phyloP scores from a whole-genome alignment of 2,797 vertebrate genomes.

The Cynopterus sphinx region DNA sequence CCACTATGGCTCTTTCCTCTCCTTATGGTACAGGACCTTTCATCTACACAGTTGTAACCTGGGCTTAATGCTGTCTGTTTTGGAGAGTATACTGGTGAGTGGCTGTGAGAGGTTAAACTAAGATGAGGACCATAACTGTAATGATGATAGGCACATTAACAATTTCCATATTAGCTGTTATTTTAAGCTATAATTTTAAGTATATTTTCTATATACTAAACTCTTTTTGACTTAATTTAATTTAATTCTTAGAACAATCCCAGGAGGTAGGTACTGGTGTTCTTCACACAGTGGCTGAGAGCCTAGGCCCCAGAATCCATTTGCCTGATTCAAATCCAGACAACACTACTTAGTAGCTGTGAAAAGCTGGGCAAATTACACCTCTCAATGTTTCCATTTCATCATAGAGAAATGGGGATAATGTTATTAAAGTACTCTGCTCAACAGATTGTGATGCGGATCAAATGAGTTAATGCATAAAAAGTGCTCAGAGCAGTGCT shows the following conservation, averaged over 20 bases:
- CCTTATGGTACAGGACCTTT: accelerated
- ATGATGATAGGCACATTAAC: too few species aligned
- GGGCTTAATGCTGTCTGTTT: accelerated
- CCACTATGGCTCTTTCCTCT: background rate
- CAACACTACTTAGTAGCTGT: too few species aligned
- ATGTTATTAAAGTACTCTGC: background rate
- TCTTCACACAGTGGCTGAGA: background rate
- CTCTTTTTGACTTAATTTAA: background rate
- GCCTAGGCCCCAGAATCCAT: background rate
- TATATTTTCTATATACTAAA: background rate
- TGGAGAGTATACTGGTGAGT: background rate
- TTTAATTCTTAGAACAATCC: background rate
- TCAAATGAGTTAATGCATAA: background rate
- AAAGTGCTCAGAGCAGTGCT: background rate
- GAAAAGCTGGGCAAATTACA: background rate
- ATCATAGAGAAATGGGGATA: background rate
- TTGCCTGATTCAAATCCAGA: background rate
- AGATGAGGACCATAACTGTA: background rate
- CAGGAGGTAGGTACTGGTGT: too few species aligned
- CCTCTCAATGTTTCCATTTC: background rate
- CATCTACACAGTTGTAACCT: background rate
- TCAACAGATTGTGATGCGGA: background rate
- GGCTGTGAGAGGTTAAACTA: background rate
- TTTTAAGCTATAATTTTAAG: background rate
- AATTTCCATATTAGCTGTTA: background rate